Conservation (phyloP, 2,797 vertebrate species). For the Peromyscus attwateri region DNA sequence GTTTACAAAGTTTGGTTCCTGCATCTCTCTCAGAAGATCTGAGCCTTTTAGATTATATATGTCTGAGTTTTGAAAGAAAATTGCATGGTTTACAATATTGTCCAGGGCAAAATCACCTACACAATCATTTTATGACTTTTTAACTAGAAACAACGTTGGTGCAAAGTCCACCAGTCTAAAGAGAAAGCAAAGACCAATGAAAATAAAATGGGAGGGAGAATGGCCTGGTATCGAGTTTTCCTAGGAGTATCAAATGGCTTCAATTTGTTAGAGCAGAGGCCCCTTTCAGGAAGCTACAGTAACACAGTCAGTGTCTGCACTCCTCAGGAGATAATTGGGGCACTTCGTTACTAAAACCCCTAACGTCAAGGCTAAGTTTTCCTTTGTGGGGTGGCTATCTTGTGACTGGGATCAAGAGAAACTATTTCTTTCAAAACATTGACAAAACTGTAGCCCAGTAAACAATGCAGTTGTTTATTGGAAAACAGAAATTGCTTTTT, state of each 20-base stretch:
- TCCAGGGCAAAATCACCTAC: not conserved
- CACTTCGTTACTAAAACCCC: conserved; percentile 16
- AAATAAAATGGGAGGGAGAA: conserved; percentile 46
- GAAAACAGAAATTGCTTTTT: not conserved
- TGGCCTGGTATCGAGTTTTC: not conserved
- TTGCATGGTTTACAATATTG: conserved; percentile 15
- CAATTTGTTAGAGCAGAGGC: not conserved
- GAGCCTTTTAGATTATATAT: not conserved
- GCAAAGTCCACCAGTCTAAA: not conserved
- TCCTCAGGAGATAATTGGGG: conserved; percentile 47
- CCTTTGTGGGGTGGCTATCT: not conserved
- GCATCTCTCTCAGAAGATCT: not conserved
- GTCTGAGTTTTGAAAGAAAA: conserved; percentile 38
- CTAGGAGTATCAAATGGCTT: not conserved
- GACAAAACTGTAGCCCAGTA: not conserved
- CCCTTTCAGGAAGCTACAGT: not conserved
- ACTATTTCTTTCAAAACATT: conserved; percentile 45
- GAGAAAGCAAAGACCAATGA: not conserved
- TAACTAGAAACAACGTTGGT: not conserved
- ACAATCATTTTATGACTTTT: conserved; percentile 42
- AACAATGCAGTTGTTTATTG: not conserved
- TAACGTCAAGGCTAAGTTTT: conserved; percentile 42
- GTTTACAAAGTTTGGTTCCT: not conserved
- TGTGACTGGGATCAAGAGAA: conserved; percentile 22
- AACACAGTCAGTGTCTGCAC: not conserved